Evolutionary conservation across 2,113 vertebrate genomes (phyloP).

Genomic region (Paradoxurus hermaphroditus): DNA sequence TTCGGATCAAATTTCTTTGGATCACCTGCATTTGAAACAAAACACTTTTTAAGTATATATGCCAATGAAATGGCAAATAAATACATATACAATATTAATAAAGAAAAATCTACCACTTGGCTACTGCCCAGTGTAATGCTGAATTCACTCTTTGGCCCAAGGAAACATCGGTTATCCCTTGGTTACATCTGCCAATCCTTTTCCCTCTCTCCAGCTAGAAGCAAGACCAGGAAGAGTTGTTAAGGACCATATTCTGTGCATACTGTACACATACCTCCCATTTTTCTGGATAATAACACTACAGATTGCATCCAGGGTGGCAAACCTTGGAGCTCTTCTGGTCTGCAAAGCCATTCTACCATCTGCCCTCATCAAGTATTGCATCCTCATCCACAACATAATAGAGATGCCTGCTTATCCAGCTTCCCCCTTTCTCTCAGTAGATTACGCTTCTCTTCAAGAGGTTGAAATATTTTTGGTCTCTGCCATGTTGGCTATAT

Average conservation of each 20-base stretch:
- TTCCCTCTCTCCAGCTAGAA: neutral
- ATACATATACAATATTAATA: neutral
- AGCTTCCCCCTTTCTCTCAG: neutral
- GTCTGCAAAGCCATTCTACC: neutral
- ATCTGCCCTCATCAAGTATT: neutral
- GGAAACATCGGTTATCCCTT: neutral
- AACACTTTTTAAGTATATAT: conserved; percentile 69
- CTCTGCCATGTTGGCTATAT: neutral
- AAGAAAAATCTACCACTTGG: neutral
- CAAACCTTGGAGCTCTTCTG: neutral
- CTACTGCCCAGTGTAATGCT: neutral
- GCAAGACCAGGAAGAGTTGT: neutral
- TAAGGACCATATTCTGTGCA: neutral
- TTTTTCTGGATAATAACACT: neutral
- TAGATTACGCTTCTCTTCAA: neutral
- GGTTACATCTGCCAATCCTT: neutral
- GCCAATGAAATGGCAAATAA: neutral
- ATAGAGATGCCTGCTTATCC: neutral
- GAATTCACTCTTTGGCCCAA: neutral
- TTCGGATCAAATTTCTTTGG: conserved; percentile 92
- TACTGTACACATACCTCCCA: neutral
- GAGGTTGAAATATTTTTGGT: neutral
- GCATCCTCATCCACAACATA: too few relatives aligned
- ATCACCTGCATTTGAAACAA: conserved; percentile 90
- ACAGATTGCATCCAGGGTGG: neutral